Evolutionary conservation across 2,797 vertebrate genomes (phyloP).

Genomic region (Propithecus perrieri): DNA sequence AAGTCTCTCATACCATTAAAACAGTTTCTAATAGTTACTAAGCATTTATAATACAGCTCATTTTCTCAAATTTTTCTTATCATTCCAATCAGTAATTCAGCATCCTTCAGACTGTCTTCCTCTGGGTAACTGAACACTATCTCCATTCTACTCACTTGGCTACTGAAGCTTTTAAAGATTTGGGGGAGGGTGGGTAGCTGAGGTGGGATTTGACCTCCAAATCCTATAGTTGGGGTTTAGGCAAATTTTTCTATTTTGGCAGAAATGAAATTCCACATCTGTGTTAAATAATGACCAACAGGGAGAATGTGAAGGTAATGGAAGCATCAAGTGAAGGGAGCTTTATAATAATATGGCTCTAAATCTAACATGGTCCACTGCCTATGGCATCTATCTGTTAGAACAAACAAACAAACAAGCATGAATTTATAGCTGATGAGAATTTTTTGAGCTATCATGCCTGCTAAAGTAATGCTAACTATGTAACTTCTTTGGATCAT

Average conservation of each 20-base stretch:
- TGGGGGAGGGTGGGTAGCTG: not conserved
- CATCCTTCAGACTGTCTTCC: not conserved
- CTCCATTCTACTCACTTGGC: not conserved
- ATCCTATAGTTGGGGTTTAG: not conserved
- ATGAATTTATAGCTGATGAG: not conserved
- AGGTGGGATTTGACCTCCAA: constrained; percentile 46
- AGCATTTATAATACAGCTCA: not conserved
- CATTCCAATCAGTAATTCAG: not conserved
- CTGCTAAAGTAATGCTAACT: not conserved
- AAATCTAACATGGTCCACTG: not conserved
- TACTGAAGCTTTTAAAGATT: constrained; percentile 35
- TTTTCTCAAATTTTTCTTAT: not conserved
- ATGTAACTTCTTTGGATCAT: not conserved
- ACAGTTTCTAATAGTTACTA: not conserved
- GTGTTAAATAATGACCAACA: constrained; percentile 20
- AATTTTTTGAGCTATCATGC: not conserved
- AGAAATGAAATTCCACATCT: constrained; percentile 54
- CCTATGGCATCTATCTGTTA: not conserved
- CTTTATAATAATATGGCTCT: not conserved
- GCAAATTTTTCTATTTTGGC: constrained; percentile 28
- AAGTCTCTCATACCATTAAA: not conserved
- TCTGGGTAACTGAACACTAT: not conserved
- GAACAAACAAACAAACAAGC: not conserved
- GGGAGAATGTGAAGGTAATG: not conserved
- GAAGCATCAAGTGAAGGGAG: not conserved